Conservation (phyloP, 2,888 invertebrate species). For the Zaprionus obscuricornis region DNA sequence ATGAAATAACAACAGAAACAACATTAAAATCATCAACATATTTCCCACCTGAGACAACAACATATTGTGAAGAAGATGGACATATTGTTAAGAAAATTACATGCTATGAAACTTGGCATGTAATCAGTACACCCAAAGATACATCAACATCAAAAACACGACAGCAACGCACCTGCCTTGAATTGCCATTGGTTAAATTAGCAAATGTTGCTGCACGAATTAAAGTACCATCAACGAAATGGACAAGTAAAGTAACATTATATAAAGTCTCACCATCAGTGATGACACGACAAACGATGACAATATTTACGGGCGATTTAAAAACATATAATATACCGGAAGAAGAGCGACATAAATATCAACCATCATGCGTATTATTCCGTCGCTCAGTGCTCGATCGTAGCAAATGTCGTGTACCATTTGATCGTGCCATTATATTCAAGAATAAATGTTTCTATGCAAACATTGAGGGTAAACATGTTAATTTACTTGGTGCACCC, state of each 20-base stretch:
- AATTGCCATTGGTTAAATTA: constrained; percentile 80
- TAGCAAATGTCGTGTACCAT: constrained; percentile 77
- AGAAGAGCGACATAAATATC: constrained; percentile 81
- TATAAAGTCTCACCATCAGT: constrained; percentile 73
- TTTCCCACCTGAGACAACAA: constrained; percentile 79
- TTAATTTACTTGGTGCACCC: constrained; percentile 83
- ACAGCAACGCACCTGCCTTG: constrained; percentile 73
- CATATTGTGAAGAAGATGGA: constrained; percentile 80
- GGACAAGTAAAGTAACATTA: constrained; percentile 82
- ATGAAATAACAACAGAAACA: not conserved
- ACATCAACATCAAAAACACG: constrained; percentile 42
- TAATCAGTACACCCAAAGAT: constrained; percentile 78
- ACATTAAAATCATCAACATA: constrained; percentile 17
- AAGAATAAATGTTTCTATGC: constrained; percentile 83
- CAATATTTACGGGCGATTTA: constrained; percentile 81
- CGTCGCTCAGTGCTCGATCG: constrained; percentile 75
- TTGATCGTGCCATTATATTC: constrained; percentile 83
- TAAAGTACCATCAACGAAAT: constrained; percentile 75
- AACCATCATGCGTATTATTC: constrained; percentile 83
- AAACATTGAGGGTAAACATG: constrained; percentile 83
- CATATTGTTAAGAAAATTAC: constrained; percentile 83
- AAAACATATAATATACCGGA: constrained; percentile 79
- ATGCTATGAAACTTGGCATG: constrained; percentile 84
- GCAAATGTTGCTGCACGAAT: constrained; percentile 79
- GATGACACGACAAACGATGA: constrained; percentile 67